Evolutionary conservation across 1,140 invertebrate genomes (phyloP), one percentile per base, ranked within the genome.

Genomic region (Diorhabda elongata): DNA sequence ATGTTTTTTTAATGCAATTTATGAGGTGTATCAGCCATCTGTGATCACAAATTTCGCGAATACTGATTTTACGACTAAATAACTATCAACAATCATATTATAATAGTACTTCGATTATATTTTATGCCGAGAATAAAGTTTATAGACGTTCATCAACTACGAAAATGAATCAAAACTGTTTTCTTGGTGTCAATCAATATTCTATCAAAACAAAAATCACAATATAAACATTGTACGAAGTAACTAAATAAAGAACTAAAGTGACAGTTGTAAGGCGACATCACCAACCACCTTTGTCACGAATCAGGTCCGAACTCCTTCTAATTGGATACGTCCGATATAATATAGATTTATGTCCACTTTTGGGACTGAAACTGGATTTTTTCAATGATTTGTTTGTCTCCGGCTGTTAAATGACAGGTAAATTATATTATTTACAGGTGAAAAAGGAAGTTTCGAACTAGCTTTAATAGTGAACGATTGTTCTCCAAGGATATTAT

Each of bases 331-430:
- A 52, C 47, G 47, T 52, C 47, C 47, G 47, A 52, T 52, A 52
- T 52, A 52, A 52, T 52, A 52, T 52, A 52, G 47, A 52, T 52
- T 52, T 52, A 52, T 52, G n/a, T n/a, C 47, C 47, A 52, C 47
- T 52, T 52, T 52, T 52, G 47, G 47, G 47, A 52, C 47, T n/a
- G n/a, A 52, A 52, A 52, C 47, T 52, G 47, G 47, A 52, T 52
- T 52, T 52, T n/a, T 8, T n/a, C 47, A 52, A 52, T 52, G 47
- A 52, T 52, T 52, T 52, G 47, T 52, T 52, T 52, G 47, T 52
- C 47, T 52, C 47, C 47, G 47, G n/a, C 47, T 52, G 47, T 6
- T n/a, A 52, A 52, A 52, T 52, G 47, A 4, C 47, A 52, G 47
- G 3, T 52, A 52, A 52, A 52, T 52, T 52, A 52, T 52, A 52